Conservation (phyloP, 1,140 invertebrate genomes). For the Drosophila varians region DNA sequence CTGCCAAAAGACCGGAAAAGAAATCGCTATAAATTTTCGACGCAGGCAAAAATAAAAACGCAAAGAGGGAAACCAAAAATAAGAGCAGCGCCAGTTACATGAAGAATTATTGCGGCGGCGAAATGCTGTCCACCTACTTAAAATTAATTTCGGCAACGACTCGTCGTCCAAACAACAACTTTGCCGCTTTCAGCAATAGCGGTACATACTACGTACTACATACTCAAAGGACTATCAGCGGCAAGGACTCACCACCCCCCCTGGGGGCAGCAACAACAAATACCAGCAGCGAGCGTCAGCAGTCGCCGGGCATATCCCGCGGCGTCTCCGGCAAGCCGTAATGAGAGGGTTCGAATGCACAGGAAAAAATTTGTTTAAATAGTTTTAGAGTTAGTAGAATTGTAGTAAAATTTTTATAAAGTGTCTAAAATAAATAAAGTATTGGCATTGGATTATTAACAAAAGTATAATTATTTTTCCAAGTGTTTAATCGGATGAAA, state of each 20-base stretch:
- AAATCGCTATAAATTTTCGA: constrained; percentile 77
- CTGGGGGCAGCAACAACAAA: constrained; percentile 6
- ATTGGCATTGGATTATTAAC: too few relatives aligned
- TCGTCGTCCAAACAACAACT: constrained; percentile 40
- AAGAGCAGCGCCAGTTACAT: constrained; percentile 65
- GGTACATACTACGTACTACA: background rate
- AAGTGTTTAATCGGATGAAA: constrained; percentile 13
- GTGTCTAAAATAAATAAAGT: too few relatives aligned
- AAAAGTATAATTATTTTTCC: background rate
- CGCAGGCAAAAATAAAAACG: constrained; percentile 27
- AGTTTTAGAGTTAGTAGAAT: too few relatives aligned
- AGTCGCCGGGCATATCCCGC: constrained; percentile 56
- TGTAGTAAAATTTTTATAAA: too few relatives aligned
- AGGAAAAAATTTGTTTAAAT: background rate
- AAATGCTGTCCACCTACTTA: constrained; percentile 81
- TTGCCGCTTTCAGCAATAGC: constrained; percentile 2
- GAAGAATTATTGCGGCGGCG: constrained; percentile 78
- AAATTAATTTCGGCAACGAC: constrained; percentile 73
- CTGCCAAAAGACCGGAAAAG: constrained; percentile 71
- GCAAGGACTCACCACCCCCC: background rate
- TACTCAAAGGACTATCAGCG: constrained; percentile 12
- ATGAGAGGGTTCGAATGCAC: constrained; percentile 39
- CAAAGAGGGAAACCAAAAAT: constrained; percentile 33
- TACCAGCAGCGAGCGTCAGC: constrained; percentile 23
- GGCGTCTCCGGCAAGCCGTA: constrained; percentile 39